Conservation (phyloP, 2,797 vertebrate genomes). For the Lerista edwardsae region DNA sequence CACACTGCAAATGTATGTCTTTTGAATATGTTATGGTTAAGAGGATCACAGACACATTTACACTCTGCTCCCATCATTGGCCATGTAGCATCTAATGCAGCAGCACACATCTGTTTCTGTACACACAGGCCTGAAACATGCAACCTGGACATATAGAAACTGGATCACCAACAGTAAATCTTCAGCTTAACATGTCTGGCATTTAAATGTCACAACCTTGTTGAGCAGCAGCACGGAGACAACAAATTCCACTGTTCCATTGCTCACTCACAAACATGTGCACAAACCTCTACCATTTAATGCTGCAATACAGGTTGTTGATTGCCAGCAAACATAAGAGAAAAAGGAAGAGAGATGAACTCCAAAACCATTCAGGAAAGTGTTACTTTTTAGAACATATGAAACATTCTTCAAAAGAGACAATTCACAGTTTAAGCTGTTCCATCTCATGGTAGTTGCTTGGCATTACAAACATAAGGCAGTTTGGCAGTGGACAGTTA, state of each 20-base stretch:
- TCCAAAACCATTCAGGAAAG: slow-evolving; percentile 1
- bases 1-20: not conserved
- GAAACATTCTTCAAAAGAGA: slow-evolving; percentile 1
- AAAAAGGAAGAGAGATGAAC: not conserved
- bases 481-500: slow-evolving; percentile 58
- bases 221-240: too few relatives aligned
- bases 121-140: not conserved
- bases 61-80: not conserved
- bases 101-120: not conserved
- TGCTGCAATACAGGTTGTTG: too few relatives aligned
- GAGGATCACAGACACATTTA: not conserved
- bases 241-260: too few relatives aligned
- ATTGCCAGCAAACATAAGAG: not conserved
- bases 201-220: not conserved
- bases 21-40: not conserved
- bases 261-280: not conserved
- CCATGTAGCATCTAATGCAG: not conserved
- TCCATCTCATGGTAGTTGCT: slow-evolving; percentile 30
- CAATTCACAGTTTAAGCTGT: not conserved
- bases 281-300: not conserved
- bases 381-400: not conserved
- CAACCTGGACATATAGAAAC: not conserved
- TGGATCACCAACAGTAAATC: not conserved
- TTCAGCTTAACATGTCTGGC: not conserved
- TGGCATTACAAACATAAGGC: slow-evolving; percentile 24